Conservation (phyloP, 30 jellyfish, hydroid and myxozoan species). For the Clytia hemisphaerica region DNA sequence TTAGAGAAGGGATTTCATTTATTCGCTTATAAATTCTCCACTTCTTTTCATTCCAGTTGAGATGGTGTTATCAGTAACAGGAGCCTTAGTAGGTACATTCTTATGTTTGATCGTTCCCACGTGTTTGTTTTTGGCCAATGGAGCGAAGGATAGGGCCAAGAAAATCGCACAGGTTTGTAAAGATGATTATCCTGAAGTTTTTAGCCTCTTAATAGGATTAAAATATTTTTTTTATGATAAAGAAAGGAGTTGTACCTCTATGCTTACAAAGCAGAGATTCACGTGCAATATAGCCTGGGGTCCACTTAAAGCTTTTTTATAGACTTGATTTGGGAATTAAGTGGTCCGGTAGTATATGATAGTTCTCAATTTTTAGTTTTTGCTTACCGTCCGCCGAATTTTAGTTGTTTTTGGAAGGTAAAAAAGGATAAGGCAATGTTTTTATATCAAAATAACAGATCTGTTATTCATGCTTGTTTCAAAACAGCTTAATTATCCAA, state of each 20-base stretch:
- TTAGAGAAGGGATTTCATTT: too few species aligned
- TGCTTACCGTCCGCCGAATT: too few species aligned
- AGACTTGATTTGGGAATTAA: background rate
- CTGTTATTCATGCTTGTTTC: too few species aligned
- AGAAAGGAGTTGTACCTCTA: too few species aligned
- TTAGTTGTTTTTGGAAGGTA: too few species aligned
- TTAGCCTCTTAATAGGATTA: background rate
- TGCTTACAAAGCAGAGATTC: too few species aligned
- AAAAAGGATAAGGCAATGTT: too few species aligned
- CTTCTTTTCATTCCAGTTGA: conserved; percentile 57
- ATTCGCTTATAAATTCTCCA: too few species aligned
- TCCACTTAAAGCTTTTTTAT: too few species aligned
- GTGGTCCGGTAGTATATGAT: background rate
- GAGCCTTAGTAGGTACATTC: conserved; percentile 95
- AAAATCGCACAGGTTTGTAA: conserved; percentile 44
- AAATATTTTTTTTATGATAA: background rate
- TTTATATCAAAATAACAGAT: too few species aligned
- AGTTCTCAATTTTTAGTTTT: background rate
- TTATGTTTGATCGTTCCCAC: conserved; percentile 84
- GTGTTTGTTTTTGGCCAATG: conserved; percentile 48
- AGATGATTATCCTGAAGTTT: conserved; percentile 25
- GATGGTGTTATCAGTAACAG: conserved; percentile 86
- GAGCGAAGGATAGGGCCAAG: conserved; percentile 38
- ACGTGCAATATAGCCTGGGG: too few species aligned
- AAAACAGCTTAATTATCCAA: too few species aligned